These are phyloP conservation scores for Peucedramus taeniatus DNA, from an alignment of 2,113 vertebrate genomes.

Conservation along the genomic window DNA sequence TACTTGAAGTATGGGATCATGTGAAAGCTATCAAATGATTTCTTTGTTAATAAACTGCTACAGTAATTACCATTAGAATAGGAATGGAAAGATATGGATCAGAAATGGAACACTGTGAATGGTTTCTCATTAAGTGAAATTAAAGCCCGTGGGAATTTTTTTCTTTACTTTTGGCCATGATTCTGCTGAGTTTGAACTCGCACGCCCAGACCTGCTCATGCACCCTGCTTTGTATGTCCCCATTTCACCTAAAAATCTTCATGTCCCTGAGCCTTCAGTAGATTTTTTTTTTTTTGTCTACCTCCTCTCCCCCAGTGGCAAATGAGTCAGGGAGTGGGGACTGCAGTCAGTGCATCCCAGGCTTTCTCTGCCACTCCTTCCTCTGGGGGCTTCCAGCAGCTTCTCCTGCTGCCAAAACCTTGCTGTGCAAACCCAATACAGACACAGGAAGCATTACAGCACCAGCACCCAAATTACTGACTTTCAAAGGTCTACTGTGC, in stretches of 20 bases:
- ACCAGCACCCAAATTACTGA: neutral
- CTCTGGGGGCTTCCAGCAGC: neutral
- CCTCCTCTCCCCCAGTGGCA: neutral
- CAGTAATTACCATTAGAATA: conserved; percentile 47
- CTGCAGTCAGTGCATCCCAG: neutral
- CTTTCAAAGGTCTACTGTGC: neutral
- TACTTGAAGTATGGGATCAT: conserved; percentile 28
- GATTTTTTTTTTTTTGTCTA: neutral
- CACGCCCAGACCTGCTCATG: neutral
- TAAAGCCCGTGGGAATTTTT: neutral
- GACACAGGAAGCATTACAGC: neutral
- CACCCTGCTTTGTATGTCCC: neutral
- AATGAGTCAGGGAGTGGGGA: neutral
- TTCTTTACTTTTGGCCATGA: neutral
- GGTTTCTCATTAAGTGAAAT: conserved; percentile 56
- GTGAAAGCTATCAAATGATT: conserved; percentile 53
- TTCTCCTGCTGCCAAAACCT: neutral
- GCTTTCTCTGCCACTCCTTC: neutral
- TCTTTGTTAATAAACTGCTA: conserved; percentile 60
- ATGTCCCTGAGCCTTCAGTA: neutral
- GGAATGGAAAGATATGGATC: conserved; percentile 40
- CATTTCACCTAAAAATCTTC: neutral
- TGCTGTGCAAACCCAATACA: neutral
- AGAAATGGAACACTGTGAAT: conserved; percentile 11
- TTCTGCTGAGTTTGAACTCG: rapidly evolving